Conservation (phyloP, 2,797 vertebrate genomes). For the Eremophila alpestris region DNA sequence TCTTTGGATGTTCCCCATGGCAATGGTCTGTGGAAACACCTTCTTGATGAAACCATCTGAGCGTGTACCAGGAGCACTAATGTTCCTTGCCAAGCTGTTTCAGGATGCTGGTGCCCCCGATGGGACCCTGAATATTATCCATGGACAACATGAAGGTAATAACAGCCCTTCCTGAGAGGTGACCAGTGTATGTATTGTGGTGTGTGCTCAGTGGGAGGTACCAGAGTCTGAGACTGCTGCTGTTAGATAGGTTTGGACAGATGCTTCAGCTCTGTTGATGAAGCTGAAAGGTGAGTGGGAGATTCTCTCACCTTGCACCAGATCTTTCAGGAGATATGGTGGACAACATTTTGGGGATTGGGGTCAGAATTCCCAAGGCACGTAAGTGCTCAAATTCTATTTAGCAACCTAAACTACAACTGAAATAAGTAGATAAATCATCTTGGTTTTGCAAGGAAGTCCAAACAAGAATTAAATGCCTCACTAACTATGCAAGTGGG, state of each 20-base stretch:
- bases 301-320: not conserved
- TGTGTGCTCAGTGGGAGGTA: not conserved
- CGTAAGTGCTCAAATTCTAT: not conserved
- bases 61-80: slow-evolving; percentile 89
- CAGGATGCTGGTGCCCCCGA: slow-evolving; percentile 94
- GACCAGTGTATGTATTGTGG: not conserved
- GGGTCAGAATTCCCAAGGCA: not conserved
- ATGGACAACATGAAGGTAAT: slow-evolving; percentile 91
- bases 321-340: not conserved
- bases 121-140: slow-evolving; percentile 93
- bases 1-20: slow-evolving; percentile 98
- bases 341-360: not conserved
- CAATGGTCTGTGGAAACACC: slow-evolving; percentile 94
- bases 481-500: not conserved
- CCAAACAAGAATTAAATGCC: not conserved
- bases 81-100: slow-evolving; percentile 91
- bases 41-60: slow-evolving; percentile 96
- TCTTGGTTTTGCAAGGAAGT: not conserved
- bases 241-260: not conserved
- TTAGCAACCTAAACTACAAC: not conserved
- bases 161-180: not conserved
- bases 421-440: not conserved
- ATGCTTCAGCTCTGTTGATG: not conserved
- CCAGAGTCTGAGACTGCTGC: not conserved
- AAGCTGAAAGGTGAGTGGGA: not conserved